Evolutionary conservation across 2,797 vertebrate genomes (phyloP).

Genomic region (Sebastolobus altivelis): DNA sequence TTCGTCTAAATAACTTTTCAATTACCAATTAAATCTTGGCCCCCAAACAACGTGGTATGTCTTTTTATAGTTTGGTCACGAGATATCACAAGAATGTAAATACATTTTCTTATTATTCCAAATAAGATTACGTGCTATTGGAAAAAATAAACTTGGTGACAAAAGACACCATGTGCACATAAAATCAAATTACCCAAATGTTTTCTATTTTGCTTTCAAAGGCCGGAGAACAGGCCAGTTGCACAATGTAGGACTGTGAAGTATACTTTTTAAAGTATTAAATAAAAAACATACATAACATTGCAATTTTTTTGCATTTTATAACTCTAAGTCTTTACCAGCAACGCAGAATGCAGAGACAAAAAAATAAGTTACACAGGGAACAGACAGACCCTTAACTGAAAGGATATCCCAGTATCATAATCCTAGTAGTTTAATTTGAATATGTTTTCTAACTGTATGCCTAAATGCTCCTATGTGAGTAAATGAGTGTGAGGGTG

Average conservation of each 20-base stretch:
- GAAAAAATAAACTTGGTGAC: slow-evolving; percentile 9
- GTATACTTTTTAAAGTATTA: not conserved
- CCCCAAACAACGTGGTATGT: slow-evolving; percentile 17
- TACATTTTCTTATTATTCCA: slow-evolving; percentile 44
- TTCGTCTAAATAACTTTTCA: slow-evolving; percentile 31
- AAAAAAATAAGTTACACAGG: not conserved
- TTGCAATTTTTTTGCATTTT: not conserved
- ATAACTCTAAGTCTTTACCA: not conserved
- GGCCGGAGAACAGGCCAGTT: not conserved
- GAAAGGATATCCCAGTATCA: not conserved
- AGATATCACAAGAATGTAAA: slow-evolving; percentile 34
- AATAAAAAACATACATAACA: not conserved
- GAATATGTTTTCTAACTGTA: not conserved
- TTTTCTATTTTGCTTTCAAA: slow-evolving; percentile 12
- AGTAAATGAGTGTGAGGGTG: not conserved
- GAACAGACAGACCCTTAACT: not conserved
- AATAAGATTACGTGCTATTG: slow-evolving; percentile 54
- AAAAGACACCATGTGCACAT: slow-evolving; percentile 27
- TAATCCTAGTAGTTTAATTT: slow-evolving; percentile 12
- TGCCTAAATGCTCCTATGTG: not conserved
- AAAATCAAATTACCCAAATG: slow-evolving; percentile 38
- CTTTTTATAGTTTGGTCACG: slow-evolving; percentile 52
- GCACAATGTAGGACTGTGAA: not conserved
- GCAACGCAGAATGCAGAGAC: not conserved
- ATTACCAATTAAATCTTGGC: slow-evolving; percentile 1